A percentile compares a stretch with the other conserved stretches of the same genome.
Conservation (phyloP, 2,797 vertebrate genomes). For the Leontopithecus rosalia region DNA sequence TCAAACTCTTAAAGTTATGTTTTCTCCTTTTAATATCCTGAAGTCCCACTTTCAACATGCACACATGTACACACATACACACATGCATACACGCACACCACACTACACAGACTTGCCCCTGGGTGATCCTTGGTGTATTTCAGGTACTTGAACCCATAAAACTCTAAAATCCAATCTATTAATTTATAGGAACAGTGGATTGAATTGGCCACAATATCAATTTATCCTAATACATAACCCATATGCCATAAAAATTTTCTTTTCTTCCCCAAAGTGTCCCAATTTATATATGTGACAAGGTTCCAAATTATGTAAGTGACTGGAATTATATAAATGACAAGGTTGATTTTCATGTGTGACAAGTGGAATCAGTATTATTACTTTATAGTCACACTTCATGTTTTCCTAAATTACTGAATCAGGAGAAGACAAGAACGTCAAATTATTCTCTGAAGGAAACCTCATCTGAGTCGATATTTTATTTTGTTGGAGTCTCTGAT, state of each 20-base stretch:
- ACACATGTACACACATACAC: fast-evolving
- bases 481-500: conserved; percentile 68
- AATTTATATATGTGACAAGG: conserved; percentile 50
- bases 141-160: background rate
- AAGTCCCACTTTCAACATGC: background rate
- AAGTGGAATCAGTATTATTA: conserved; percentile 65
- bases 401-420: conserved; percentile 70
- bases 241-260: conserved; percentile 34
- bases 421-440: conserved; percentile 59
- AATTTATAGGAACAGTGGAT: conserved; percentile 45
- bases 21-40: background rate
- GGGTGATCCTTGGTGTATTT: background rate
- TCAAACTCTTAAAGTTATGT: background rate
- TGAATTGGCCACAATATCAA: conserved; percentile 16
- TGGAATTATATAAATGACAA: conserved; percentile 60
- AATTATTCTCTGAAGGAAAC: conserved; percentile 68
- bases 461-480: conserved; percentile 62
- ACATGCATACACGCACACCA: background rate
- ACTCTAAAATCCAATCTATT: conserved; percentile 9
- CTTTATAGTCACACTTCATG: conserved; percentile 66
- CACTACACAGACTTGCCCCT: background rate
- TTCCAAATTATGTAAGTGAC: conserved; percentile 56
- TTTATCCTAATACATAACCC: conserved; percentile 32
- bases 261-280: background rate
- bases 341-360: conserved; percentile 67